Percentiles rank a stretch among this genome's conserved stretches.
Evolutionary conservation across 1,140 invertebrate species (phyloP).

Genomic region (Choristoneura fumiferana): DNA sequence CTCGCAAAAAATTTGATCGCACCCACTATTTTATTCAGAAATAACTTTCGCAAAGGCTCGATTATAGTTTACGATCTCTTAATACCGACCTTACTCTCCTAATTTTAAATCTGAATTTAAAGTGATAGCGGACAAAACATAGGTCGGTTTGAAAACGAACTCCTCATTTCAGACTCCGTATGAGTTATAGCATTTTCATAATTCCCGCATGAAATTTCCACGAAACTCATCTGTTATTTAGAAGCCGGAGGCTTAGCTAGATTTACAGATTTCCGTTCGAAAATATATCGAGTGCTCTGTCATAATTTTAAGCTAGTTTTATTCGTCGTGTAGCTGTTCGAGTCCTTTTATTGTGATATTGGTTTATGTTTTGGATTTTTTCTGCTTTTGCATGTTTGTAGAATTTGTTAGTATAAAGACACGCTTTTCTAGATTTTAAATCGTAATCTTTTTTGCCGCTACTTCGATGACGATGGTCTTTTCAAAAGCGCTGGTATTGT

Average conservation of each 20-base stretch:
- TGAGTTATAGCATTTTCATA: slow-evolving; percentile 53
- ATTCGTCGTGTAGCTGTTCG: background rate
- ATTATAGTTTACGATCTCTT: too few relatives aligned
- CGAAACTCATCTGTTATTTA: slow-evolving; percentile 56
- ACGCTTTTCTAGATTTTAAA: too few relatives aligned
- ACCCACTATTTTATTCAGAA: slow-evolving; percentile 42
- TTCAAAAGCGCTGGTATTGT: too few relatives aligned
- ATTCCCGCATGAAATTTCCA: slow-evolving; percentile 49
- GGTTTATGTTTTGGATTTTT: background rate
- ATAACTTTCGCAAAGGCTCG: too few relatives aligned
- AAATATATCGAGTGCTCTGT: slow-evolving; percentile 17
- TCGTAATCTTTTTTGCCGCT: too few relatives aligned
- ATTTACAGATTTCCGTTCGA: slow-evolving; percentile 47
- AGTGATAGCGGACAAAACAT: too few relatives aligned
- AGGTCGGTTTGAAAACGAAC: too few relatives aligned
- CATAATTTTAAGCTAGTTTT: slow-evolving; percentile 9
- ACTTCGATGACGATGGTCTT: too few relatives aligned
- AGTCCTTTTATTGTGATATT: background rate
- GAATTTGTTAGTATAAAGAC: too few relatives aligned
- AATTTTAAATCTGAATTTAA: too few relatives aligned
- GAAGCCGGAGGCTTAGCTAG: slow-evolving; percentile 44
- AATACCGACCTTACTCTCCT: too few relatives aligned
- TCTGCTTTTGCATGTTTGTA: background rate
- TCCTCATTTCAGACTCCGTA: slow-evolving; percentile 23
- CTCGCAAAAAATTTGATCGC: slow-evolving; percentile 28